Evolutionary conservation across 2,888 invertebrate genomes (phyloP).

Genomic region (Antheraea yamamai): DNA sequence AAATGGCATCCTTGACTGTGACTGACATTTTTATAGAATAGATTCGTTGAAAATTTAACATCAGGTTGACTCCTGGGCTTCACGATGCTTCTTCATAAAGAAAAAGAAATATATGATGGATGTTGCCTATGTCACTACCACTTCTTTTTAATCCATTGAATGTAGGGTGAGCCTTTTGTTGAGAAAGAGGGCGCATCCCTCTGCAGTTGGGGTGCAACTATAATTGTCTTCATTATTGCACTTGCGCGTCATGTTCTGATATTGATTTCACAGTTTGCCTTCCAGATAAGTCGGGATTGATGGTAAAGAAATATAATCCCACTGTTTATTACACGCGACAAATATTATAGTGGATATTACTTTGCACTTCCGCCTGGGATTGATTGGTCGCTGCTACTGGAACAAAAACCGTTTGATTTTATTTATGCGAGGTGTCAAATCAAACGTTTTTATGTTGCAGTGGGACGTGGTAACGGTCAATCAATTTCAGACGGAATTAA

Average conservation of each 20-base stretch:
- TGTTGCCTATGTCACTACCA: background rate
- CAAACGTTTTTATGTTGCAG: no score
- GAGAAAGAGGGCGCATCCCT: constrained; percentile 35
- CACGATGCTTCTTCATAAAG: background rate
- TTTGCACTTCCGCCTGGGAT: no score
- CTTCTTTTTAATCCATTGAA: background rate
- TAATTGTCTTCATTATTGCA: constrained; percentile 44
- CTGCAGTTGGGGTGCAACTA: constrained; percentile 36
- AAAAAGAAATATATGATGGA: background rate
- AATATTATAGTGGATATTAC: no score
- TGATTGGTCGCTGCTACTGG: no score
- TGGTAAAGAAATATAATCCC: background rate
- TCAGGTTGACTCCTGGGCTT: background rate
- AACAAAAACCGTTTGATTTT: no score
- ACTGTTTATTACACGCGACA: background rate
- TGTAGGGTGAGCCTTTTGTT: constrained; percentile 21
- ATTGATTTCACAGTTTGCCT: constrained; percentile 34
- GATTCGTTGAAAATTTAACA: background rate
- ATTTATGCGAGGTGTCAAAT: no score
- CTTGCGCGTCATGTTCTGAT: constrained; percentile 31
- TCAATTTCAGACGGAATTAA: no score
- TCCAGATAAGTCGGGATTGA: constrained; percentile 2
- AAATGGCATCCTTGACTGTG: background rate
- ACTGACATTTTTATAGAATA: background rate
- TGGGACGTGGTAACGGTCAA: no score